These are phyloP conservation scores for Ammodytes marinus DNA, from an alignment of 2,113 vertebrate species.

Conservation along the genomic window DNA sequence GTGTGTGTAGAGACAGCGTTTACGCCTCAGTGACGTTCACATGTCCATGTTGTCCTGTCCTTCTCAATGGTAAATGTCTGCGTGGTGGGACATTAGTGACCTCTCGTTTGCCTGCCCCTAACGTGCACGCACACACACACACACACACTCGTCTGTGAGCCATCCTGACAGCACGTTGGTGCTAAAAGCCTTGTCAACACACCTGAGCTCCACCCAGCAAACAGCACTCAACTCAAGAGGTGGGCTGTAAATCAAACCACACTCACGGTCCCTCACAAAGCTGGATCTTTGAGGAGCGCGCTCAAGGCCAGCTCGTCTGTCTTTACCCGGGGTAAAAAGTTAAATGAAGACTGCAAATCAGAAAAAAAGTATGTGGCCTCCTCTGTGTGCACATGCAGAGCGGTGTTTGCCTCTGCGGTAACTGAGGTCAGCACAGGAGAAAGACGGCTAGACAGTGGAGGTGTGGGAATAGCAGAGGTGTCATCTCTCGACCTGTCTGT, in stretches of 20 bases:
- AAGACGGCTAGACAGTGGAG: slow-evolving; percentile 62
- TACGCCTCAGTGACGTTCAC: slow-evolving; percentile 72
- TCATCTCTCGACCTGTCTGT: slow-evolving; percentile 69
- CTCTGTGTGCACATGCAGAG: slow-evolving; percentile 47
- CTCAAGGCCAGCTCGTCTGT: slow-evolving; percentile 27
- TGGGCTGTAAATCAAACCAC: slow-evolving; percentile 69
- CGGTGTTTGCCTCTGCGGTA: slow-evolving; percentile 60
- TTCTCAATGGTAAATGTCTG: slow-evolving; percentile 53
- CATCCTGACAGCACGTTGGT: slow-evolving; percentile 71
- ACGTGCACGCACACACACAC: slow-evolving; percentile 33
- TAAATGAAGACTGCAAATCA: slow-evolving; percentile 13
- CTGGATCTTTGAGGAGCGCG: slow-evolving; percentile 16
- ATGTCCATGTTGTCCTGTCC: slow-evolving; percentile 61
- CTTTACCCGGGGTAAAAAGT: slow-evolving; percentile 27
- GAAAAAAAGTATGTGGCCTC: slow-evolving; percentile 31
- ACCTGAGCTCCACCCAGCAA: slow-evolving; percentile 80
- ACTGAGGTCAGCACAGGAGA: slow-evolving; percentile 60
- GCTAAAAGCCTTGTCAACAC: slow-evolving; percentile 83
- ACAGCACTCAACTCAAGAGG: slow-evolving; percentile 73
- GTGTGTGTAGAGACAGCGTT: slow-evolving; percentile 48
- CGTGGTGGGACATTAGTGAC: slow-evolving; percentile 72
- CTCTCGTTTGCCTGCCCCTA: slow-evolving; percentile 63
- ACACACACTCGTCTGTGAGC: slow-evolving; percentile 70
- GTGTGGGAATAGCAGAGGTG: slow-evolving; percentile 79
- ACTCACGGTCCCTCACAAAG: slow-evolving; percentile 31